A percentile compares a stretch with the other conserved stretches of the same genome.
phyloP scores from a whole-genome alignment of 1,140 invertebrate genomes.

The Limonius californicus region DNA sequence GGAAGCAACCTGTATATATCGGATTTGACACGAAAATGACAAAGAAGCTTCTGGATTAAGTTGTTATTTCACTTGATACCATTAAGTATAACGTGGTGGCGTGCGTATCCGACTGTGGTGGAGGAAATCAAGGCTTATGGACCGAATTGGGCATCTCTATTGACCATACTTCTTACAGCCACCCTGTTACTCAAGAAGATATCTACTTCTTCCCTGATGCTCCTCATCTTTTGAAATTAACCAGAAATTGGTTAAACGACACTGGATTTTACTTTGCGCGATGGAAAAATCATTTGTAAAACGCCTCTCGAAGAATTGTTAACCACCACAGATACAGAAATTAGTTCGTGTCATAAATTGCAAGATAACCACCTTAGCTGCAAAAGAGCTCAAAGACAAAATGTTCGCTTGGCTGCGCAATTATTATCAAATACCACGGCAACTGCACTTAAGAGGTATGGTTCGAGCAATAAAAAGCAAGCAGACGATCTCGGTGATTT shows the following conservation, averaged over 20 bases:
- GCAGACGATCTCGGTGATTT: conserved; percentile 13
- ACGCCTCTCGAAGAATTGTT: conserved; percentile 17
- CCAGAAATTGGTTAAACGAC: conserved; percentile 27
- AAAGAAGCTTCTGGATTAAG: conserved; percentile 31
- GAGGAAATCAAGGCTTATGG: conserved; percentile 38
- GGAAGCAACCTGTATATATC: conserved; percentile 45
- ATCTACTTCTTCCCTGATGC: conserved; percentile 31
- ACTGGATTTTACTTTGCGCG: conserved; percentile 19
- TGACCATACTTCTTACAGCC: conserved; percentile 20
- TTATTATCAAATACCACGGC: background rate
- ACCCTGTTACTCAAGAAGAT: conserved; percentile 25
- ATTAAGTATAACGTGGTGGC: conserved; percentile 39
- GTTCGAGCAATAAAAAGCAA: background rate
- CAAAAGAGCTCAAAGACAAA: conserved; percentile 13
- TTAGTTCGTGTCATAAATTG: background rate
- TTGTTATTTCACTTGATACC: conserved; percentile 36
- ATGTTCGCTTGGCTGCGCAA: background rate
- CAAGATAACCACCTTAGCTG: background rate
- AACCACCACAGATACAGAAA: background rate
- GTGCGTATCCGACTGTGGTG: conserved; percentile 39
- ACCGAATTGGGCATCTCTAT: conserved; percentile 34
- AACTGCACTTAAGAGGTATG: background rate
- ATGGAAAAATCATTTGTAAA: conserved; percentile 17
- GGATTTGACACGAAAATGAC: conserved; percentile 44
- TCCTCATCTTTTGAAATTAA: conserved; percentile 27